Conservation (phyloP, 2,113 vertebrate genomes). For the Pantherophis guttatus region DNA sequence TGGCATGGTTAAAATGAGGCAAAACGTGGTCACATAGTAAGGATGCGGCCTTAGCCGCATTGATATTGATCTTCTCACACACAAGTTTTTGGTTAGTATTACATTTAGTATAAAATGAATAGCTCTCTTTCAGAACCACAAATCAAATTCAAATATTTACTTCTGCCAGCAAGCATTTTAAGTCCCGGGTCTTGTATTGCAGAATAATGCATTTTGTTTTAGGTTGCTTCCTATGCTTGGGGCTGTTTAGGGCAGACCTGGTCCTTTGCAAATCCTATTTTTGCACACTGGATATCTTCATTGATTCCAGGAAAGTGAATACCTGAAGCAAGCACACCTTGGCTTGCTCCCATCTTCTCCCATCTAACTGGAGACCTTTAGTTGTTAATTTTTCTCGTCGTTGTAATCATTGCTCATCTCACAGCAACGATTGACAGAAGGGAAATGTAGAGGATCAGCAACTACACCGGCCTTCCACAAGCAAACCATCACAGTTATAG, state of each 20-base stretch:
- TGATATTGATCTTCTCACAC: not conserved
- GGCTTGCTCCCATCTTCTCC: not conserved
- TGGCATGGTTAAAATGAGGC: not conserved
- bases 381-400: not conserved
- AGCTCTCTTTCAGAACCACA: not conserved
- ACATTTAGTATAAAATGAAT: not conserved
- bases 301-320: not conserved
- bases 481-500: not conserved
- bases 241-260: no score
- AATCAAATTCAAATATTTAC: slow-evolving; percentile 5
- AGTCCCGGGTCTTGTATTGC: not conserved
- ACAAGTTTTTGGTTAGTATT: not conserved
- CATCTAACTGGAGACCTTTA: not conserved
- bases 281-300: not conserved
- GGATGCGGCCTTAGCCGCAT: not conserved
- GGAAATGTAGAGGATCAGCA: not conserved
- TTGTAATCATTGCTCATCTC: not conserved
- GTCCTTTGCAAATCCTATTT: not conserved
- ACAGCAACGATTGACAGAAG: not conserved
- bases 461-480: not conserved
- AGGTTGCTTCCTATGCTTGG: not conserved
- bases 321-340: not conserved
- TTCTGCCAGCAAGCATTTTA: not conserved
- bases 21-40: not conserved
- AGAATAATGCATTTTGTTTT: not conserved